phyloP scores from a whole-genome alignment of 2,113 vertebrate species.

The Chlamydotis undulata region DNA sequence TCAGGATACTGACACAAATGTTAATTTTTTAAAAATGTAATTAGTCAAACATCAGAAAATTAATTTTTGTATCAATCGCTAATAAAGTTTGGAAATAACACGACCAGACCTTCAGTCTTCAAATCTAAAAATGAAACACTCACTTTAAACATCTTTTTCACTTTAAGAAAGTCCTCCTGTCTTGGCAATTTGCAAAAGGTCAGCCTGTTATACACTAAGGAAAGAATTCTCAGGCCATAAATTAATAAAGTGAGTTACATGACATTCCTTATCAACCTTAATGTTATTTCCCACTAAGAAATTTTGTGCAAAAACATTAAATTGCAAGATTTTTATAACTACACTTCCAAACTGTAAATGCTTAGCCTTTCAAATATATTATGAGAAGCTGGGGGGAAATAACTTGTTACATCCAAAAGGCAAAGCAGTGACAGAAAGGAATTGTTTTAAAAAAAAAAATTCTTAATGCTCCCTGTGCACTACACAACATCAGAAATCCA shows the following conservation, averaged over 20 bases:
- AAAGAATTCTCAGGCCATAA: background rate
- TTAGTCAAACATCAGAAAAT: background rate
- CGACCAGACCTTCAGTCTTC: background rate
- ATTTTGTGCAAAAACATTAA: background rate
- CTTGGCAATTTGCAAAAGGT: background rate
- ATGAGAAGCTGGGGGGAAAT: background rate
- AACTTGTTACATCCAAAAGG: background rate
- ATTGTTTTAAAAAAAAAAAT: background rate
- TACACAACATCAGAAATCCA: constrained; percentile 45
- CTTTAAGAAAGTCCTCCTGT: background rate
- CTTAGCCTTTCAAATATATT: background rate
- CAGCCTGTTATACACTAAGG: background rate
- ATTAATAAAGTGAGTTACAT: background rate
- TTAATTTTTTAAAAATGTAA: background rate
- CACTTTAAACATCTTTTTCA: background rate
- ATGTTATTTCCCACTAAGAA: background rate
- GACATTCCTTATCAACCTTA: background rate
- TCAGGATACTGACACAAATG: background rate
- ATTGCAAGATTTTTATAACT: background rate
- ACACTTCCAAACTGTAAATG: background rate
- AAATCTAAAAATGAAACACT: background rate
- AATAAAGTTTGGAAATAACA: background rate
- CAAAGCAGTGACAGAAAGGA: background rate
- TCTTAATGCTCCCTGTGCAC: constrained; percentile 7
- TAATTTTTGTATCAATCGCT: background rate